A percentile compares a stretch with the other conserved stretches of the same genome.
These are phyloP conservation scores for Julus scanicus DNA, from an alignment of 2,888 invertebrate genomes.

Conservation along the genomic window DNA sequence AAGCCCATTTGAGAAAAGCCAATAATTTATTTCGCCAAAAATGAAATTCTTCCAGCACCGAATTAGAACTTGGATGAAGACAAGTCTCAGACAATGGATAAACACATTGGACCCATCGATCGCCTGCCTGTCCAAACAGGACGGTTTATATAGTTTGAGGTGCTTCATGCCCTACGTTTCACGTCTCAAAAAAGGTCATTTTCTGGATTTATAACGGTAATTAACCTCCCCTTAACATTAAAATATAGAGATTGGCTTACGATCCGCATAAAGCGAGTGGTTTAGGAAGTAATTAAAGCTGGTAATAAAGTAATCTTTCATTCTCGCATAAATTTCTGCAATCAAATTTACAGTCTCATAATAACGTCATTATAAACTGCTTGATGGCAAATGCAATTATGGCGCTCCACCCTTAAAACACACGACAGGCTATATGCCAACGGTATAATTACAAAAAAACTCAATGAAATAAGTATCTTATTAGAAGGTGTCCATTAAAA, in stretches of 20 bases:
- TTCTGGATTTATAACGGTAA: neutral
- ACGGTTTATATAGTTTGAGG: neutral
- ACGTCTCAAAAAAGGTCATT: neutral
- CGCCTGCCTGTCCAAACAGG: slow-evolving; percentile 11
- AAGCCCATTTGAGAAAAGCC: slow-evolving; percentile 33
- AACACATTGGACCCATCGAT: neutral
- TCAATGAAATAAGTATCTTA: no score
- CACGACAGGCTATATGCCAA: no score
- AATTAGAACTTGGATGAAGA: neutral
- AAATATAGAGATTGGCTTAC: neutral
- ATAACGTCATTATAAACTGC: slow-evolving; percentile 33
- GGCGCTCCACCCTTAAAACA: neutral
- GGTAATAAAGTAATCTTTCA: slow-evolving; percentile 33
- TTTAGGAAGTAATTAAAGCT: slow-evolving; percentile 33
- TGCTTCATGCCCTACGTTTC: neutral
- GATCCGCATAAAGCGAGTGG: slow-evolving; percentile 10
- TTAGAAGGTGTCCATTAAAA: no score
- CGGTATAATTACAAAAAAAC: neutral
- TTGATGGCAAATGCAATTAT: slow-evolving; percentile 16
- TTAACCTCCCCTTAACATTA: neutral
- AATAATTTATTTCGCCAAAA: slow-evolving; percentile 18
- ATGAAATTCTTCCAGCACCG: slow-evolving; percentile 33
- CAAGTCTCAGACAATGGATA: slow-evolving; percentile 6
- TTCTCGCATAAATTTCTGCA: slow-evolving; percentile 8
- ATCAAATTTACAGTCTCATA: slow-evolving; percentile 33